phyloP scores from a whole-genome alignment of 2,113 vertebrate genomes.

The Physeter macrocephalus region DNA sequence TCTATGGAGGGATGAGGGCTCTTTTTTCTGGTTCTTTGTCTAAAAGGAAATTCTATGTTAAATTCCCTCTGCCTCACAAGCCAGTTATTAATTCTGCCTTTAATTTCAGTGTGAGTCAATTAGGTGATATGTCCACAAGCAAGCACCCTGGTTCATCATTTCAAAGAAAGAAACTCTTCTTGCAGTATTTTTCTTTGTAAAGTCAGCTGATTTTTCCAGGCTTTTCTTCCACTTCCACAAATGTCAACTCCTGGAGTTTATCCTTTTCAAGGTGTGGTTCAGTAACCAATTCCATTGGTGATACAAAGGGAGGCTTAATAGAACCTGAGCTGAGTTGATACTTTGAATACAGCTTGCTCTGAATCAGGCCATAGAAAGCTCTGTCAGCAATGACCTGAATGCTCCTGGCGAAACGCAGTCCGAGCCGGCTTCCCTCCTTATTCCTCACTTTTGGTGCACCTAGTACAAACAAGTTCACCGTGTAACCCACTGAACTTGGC shows the following conservation, averaged over 20 bases:
- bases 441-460: background rate
- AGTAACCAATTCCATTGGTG: background rate
- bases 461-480: background rate
- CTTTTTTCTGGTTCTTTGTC: background rate
- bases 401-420: background rate
- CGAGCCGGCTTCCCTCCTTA: background rate
- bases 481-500: background rate
- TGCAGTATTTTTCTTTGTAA: slow-evolving; percentile 33
- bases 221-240: slow-evolving; percentile 2
- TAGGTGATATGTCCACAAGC: background rate
- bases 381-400: background rate
- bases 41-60: background rate
- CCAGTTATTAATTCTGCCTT: slow-evolving; percentile 10
- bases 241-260: slow-evolving; percentile 5
- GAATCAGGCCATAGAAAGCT: background rate
- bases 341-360: background rate
- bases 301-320: background rate
- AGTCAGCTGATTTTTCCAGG: background rate
- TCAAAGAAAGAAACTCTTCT: background rate
- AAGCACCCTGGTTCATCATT: background rate
- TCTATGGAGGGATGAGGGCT: background rate
- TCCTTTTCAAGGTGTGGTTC: background rate
- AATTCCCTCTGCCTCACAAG: slow-evolving; percentile 3
- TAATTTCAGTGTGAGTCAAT: background rate
- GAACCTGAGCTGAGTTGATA: background rate